Evolutionary conservation across 2,888 invertebrate genomes (phyloP), one percentile per base, ranked within the genome.

Genomic region (Plebejus argus): DNA sequence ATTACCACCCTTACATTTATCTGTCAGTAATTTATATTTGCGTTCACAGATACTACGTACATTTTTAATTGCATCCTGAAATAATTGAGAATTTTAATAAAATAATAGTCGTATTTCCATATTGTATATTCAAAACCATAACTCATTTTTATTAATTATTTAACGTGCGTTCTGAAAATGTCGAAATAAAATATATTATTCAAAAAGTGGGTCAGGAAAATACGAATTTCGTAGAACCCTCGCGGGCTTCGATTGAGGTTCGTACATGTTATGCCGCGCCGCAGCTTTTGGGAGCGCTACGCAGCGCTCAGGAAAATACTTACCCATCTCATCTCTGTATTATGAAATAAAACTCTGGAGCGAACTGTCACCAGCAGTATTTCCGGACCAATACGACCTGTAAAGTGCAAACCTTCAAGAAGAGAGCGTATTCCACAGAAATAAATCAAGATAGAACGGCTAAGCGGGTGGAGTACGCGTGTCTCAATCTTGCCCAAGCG

Each of bases 101-200:
- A 66, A 66, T 66, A 66, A 66, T 28, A 66, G 15, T 66, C 28
- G 18, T 15, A 66, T 66, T 28, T 66, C 15, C 28, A 18, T 66
- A n/a, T n/a, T n/a, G 28, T 28, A 33, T 66, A 66, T 33, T 28
- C 28, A 66, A 66, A 28, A 33, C 66, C 28, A 66, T 66, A 66
- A 66, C 28, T 66, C 66, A 66, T 66, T 66, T 66, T 66, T 66
- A 18, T 66, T 66, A 33, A 66, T 66, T 66, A 66, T 66, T 45
- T 8, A 28, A 33, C 28, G 28, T 28, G 66, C 28, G 28, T 66
- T 6, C 66, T 1, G 66, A 66, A 66, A 66, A 66, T 66, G 28
- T 66, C 66, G 66, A 66, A 66, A 66, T 66, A 33, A 66, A 66
- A 66, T 66, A 66, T 28, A 66, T 66, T 28, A 66, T 66, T 33